phyloP scores from a whole-genome alignment of 2,888 invertebrate species.

The Invenusta paracnida region DNA sequence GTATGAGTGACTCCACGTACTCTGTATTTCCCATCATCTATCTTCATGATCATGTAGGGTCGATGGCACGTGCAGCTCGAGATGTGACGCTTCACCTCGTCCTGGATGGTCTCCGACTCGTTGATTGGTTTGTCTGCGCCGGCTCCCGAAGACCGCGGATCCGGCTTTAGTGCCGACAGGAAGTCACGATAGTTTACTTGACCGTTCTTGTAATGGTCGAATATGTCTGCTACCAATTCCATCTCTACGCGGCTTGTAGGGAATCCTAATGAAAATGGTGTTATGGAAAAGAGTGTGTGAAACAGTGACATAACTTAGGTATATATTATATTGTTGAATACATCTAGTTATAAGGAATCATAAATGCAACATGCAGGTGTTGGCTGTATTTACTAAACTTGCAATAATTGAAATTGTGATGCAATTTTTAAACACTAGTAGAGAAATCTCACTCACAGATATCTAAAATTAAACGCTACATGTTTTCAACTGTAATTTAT shows the following conservation, averaged over 20 bases:
- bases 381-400: too few relatives aligned
- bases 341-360: too few relatives aligned
- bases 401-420: too few relatives aligned
- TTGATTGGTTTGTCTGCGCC: not conserved
- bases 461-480: too few relatives aligned
- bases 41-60: constrained; percentile 96
- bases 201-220: constrained; percentile 88
- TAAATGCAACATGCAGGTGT: too few relatives aligned
- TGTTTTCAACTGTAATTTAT: too few relatives aligned
- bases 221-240: constrained; percentile 95
- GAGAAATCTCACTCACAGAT: too few relatives aligned
- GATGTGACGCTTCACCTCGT: constrained; percentile 90
- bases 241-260: constrained; percentile 94
- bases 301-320: too few relatives aligned
- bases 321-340: too few relatives aligned
- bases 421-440: too few relatives aligned
- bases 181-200: constrained; percentile 98
- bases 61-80: constrained; percentile 94
- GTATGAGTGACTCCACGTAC: constrained; percentile 69
- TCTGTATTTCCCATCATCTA: constrained; percentile 97
- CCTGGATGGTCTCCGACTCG: constrained; percentile 76
- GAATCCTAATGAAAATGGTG: constrained; percentile 72
- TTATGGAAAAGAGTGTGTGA: too few relatives aligned
- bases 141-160: constrained; percentile 58
- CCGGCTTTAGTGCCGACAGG: constrained; percentile 88